A percentile compares a stretch with the other conserved stretches of the same genome.
Conservation (phyloP, 1,140 invertebrate genomes). For the Neodiprion pinetum region DNA sequence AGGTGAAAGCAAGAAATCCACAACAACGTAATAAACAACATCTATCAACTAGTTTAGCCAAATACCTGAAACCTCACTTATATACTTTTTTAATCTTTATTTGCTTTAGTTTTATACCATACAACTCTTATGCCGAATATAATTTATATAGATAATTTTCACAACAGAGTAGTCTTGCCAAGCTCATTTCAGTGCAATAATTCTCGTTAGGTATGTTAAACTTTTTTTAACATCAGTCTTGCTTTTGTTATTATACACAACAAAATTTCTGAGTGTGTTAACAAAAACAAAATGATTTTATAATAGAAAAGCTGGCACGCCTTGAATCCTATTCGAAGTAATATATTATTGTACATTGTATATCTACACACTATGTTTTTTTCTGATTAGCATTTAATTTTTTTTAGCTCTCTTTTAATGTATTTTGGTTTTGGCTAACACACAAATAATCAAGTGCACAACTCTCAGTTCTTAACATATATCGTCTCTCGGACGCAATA, state of each 20-base stretch:
- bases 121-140: not conserved
- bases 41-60: not conserved
- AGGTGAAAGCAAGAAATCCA: slow-evolving; percentile 23
- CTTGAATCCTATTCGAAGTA: no score
- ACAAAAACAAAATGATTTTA: no score
- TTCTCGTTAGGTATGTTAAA: not conserved
- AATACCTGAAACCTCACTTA: not conserved
- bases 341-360: no score
- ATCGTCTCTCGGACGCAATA: slow-evolving; percentile 51
- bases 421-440: slow-evolving; percentile 5
- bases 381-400: not conserved
- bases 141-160: not conserved
- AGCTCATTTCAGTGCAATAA: not conserved
- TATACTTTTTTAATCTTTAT: not conserved
- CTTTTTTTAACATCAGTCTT: not conserved
- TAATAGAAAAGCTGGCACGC: no score
- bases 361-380: not conserved
- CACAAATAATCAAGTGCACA: slow-evolving; percentile 28
- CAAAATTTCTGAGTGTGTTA: no score
- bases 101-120: no score
- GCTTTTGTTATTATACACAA: not conserved
- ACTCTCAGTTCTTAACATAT: slow-evolving; percentile 53
- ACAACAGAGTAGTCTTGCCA: no score
- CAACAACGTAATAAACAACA: not conserved
- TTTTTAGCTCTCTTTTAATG: not conserved